These are phyloP conservation scores for Drosophila niveifrons DNA, from an alignment of 2,888 invertebrate species.

Conservation along the genomic window DNA sequence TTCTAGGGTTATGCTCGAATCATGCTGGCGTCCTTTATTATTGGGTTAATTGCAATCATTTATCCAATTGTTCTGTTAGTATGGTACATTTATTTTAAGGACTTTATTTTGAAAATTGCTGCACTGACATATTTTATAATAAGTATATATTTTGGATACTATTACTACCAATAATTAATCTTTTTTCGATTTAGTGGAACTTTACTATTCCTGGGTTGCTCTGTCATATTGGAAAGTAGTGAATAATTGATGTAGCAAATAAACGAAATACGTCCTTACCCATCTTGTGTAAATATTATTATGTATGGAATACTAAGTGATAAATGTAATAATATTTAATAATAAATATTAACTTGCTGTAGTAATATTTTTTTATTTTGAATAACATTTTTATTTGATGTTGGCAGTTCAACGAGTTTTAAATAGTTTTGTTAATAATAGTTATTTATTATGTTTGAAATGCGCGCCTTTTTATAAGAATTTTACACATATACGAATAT, in stretches of 20 bases:
- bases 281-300: neutral
- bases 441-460: no score
- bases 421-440: no score
- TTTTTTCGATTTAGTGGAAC: conserved; percentile 26
- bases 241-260: neutral
- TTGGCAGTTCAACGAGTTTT: no score
- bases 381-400: neutral
- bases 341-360: neutral
- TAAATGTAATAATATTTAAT: neutral
- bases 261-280: neutral
- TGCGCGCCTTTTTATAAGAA: no score
- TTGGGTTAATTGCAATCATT: neutral
- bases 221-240: conserved; percentile 33
- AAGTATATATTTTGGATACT: conserved; percentile 2
- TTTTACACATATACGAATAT: no score
- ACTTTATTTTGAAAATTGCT: neutral
- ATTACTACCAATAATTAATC: neutral
- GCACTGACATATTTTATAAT: conserved; percentile 15
- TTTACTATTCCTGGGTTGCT: conserved; percentile 31
- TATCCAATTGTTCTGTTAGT: neutral
- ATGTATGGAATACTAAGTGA: neutral
- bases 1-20: neutral
- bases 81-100: neutral
- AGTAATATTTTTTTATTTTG: conserved; percentile 4
- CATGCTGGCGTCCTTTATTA: neutral